These are phyloP conservation scores for Diploptera punctata DNA, from an alignment of 2,888 invertebrate genomes.

Conservation along the genomic window DNA sequence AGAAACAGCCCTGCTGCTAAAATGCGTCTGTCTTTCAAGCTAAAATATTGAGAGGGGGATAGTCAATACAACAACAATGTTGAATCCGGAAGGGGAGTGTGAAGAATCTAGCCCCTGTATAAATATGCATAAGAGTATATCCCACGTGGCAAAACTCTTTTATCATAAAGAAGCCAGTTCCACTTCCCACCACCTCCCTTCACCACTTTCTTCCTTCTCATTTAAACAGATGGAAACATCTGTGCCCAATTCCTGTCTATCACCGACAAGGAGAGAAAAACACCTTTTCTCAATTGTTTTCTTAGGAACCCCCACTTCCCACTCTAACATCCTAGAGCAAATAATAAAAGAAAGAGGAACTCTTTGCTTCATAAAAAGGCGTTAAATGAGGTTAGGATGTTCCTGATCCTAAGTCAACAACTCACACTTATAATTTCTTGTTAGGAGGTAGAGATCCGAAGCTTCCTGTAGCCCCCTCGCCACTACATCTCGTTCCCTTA, in stretches of 20 bases:
- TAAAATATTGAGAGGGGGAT: too few relatives aligned
- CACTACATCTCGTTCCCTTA: too few relatives aligned
- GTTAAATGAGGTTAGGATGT: background rate
- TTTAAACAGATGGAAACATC: slow-evolving; percentile 7
- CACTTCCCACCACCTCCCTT: background rate
- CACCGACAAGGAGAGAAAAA: background rate
- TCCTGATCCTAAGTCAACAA: background rate
- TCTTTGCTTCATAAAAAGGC: background rate
- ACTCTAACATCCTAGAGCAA: background rate
- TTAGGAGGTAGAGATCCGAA: background rate
- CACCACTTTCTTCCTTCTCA: background rate
- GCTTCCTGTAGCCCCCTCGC: background rate
- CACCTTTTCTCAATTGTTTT: background rate
- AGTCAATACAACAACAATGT: too few relatives aligned
- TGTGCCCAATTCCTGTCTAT: slow-evolving; percentile 3
- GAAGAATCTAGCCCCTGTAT: background rate
- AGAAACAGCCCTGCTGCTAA: too few relatives aligned
- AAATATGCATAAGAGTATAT: slow-evolving; percentile 17
- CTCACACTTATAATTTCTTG: background rate
- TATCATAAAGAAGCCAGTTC: background rate
- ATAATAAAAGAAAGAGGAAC: background rate
- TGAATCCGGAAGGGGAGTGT: background rate
- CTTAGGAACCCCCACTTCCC: background rate
- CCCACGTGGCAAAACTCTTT: too few relatives aligned
- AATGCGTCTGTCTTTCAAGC: too few relatives aligned